These are phyloP conservation scores for Hycleus phaleratus DNA, from an alignment of 1,140 invertebrate genomes.

Conservation along the genomic window DNA sequence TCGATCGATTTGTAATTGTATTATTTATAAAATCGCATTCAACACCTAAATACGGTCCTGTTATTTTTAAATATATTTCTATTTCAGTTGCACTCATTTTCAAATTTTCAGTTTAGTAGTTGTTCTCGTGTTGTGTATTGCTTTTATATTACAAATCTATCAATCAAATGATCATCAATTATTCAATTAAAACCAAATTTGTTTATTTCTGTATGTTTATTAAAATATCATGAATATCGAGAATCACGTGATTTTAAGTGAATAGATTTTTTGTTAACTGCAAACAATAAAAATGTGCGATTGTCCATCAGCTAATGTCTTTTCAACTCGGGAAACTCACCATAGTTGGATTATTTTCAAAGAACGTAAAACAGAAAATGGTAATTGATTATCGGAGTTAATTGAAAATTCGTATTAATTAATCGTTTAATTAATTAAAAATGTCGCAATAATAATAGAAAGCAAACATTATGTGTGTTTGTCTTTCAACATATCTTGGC, in stretches of 20 bases:
- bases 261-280: no score
- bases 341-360: constrained; percentile 56
- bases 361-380: constrained; percentile 43
- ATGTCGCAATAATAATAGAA: no score
- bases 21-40: neutral
- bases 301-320: constrained; percentile 44
- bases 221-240: no score
- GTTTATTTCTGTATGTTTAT: no score
- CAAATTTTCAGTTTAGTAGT: no score
- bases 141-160: no score
- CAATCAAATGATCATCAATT: no score
- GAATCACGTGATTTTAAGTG: no score
- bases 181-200: neutral
- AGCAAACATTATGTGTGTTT: neutral
- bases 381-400: constrained; percentile 11
- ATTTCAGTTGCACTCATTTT: constrained; percentile 12
- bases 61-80: constrained; percentile 1
- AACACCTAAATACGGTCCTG: neutral
- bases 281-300: constrained; percentile 44
- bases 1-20: neutral
- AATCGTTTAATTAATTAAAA: no score
- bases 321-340: constrained; percentile 51
- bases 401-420: no score
- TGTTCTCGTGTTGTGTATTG: no score
- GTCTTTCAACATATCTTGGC: constrained; percentile 8